These are phyloP conservation scores for Archilochus colubris DNA, from an alignment of 2,113 vertebrate species.

Conservation along the genomic window DNA sequence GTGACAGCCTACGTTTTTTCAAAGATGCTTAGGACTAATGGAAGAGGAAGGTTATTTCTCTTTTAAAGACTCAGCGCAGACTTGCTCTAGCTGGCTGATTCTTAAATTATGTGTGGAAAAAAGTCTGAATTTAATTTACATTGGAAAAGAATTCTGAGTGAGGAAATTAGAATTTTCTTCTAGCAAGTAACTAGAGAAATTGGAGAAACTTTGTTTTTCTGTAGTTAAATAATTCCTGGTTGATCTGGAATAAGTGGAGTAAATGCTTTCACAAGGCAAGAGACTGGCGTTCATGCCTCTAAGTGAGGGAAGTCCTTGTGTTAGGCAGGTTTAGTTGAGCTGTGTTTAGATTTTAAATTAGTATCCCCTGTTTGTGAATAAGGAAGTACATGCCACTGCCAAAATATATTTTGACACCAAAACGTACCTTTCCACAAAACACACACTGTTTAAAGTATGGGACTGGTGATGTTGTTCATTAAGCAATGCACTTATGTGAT, in stretches of 20 bases:
- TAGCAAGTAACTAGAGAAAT: not conserved
- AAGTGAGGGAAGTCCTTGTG: not conserved
- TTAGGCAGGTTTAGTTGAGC: not conserved
- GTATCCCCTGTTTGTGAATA: not conserved
- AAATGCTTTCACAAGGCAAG: not conserved
- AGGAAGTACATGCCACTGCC: not conserved
- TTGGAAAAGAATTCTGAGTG: not conserved
- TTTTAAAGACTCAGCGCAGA: not conserved
- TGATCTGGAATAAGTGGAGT: not conserved
- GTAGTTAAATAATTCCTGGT: not conserved
- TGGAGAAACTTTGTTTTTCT: not conserved
- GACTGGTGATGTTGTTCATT: not conserved
- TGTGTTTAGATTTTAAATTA: not conserved
- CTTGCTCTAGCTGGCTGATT: not conserved
- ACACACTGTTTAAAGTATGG: not conserved
- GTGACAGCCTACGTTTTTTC: not conserved
- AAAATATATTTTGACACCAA: not conserved
- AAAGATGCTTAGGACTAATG: not conserved
- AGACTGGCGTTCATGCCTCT: not conserved
- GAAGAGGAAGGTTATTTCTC: not conserved
- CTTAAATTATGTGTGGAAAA: not conserved
- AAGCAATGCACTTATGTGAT: not conserved
- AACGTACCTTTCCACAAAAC: not conserved
- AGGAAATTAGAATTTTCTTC: not conserved
- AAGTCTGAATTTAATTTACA: not conserved